These are phyloP conservation scores for Torymus auratus DNA, from an alignment of 2,888 invertebrate species.

Conservation along the genomic window DNA sequence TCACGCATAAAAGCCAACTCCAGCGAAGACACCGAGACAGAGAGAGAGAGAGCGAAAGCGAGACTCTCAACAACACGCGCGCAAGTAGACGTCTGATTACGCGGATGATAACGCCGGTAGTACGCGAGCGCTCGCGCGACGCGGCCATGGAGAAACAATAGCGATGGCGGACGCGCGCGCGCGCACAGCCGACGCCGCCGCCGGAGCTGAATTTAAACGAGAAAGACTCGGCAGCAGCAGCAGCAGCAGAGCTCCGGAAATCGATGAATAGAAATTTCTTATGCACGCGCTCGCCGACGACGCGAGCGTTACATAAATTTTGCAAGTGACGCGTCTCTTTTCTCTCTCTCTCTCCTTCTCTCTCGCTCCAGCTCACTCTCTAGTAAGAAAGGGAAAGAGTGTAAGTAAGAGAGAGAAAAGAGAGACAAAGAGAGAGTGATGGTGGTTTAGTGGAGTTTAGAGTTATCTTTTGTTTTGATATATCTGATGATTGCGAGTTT, in stretches of 20 bases:
- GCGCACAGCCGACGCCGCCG: slow-evolving; percentile 1
- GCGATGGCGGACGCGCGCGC: slow-evolving; percentile 60
- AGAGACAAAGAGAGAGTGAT: too few relatives aligned
- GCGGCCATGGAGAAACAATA: slow-evolving; percentile 59
- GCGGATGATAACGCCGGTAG: slow-evolving; percentile 27
- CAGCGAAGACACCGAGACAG: background rate
- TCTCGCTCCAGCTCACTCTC: too few relatives aligned
- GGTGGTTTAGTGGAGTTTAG: too few relatives aligned
- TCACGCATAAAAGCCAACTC: slow-evolving; percentile 9
- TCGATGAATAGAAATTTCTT: slow-evolving; percentile 56
- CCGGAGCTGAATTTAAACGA: slow-evolving; percentile 42
- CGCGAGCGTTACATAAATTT: slow-evolving; percentile 33
- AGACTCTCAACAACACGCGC: background rate
- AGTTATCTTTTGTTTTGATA: too few relatives aligned
- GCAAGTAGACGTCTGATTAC: slow-evolving; percentile 43
- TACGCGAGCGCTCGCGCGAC: slow-evolving; percentile 24
- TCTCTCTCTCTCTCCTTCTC: too few relatives aligned
- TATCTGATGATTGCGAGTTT: too few relatives aligned
- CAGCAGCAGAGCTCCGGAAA: slow-evolving; percentile 39
- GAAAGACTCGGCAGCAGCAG: slow-evolving; percentile 26
- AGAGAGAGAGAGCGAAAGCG: background rate
- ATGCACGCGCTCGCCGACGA: slow-evolving; percentile 3
- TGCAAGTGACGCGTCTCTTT: background rate
- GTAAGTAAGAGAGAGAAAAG: too few relatives aligned
- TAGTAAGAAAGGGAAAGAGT: too few relatives aligned